phyloP scores from a whole-genome alignment of 2,888 invertebrate genomes.

The Xylota segnis region DNA sequence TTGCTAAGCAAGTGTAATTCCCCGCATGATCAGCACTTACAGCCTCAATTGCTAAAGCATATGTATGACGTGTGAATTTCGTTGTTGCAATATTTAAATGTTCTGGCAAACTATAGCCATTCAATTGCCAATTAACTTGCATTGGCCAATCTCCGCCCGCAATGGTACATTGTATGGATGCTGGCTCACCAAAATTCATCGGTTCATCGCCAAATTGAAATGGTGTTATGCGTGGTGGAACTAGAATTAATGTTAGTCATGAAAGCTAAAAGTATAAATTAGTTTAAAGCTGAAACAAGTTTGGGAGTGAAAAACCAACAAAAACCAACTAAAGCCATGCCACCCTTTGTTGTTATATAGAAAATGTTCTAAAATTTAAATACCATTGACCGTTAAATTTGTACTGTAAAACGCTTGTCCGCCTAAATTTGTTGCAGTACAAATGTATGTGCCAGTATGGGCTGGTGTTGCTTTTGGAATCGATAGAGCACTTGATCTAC shows the following conservation, averaged over 20 bases:
- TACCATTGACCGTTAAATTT: slow-evolving; percentile 87
- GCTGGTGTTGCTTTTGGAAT: slow-evolving; percentile 86
- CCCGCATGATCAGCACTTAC: slow-evolving; percentile 87
- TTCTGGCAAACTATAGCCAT: slow-evolving; percentile 83
- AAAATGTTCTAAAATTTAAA: slow-evolving; percentile 39
- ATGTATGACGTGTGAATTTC: slow-evolving; percentile 79
- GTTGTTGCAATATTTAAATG: slow-evolving; percentile 78
- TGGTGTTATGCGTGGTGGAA: slow-evolving; percentile 90
- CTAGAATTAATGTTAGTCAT: slow-evolving; percentile 83
- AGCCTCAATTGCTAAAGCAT: slow-evolving; percentile 85
- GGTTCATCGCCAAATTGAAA: slow-evolving; percentile 91
- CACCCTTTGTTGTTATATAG: slow-evolving; percentile 42
- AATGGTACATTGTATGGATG: slow-evolving; percentile 86
- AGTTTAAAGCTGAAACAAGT: slow-evolving; percentile 26
- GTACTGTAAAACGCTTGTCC: slow-evolving; percentile 86
- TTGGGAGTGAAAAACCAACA: slow-evolving; percentile 14
- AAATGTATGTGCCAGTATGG: slow-evolving; percentile 87
- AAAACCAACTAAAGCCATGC: slow-evolving; percentile 62
- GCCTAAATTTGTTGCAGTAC: slow-evolving; percentile 86
- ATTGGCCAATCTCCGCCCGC: slow-evolving; percentile 86
- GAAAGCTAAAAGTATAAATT: slow-evolving; percentile 50
- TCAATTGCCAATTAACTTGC: slow-evolving; percentile 86
- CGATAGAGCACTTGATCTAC: slow-evolving; percentile 88
- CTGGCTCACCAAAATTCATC: slow-evolving; percentile 90
- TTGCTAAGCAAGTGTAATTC: slow-evolving; percentile 87